phyloP scores from a whole-genome alignment of 2,113 vertebrate species.

The Callaeas wilsoni region DNA sequence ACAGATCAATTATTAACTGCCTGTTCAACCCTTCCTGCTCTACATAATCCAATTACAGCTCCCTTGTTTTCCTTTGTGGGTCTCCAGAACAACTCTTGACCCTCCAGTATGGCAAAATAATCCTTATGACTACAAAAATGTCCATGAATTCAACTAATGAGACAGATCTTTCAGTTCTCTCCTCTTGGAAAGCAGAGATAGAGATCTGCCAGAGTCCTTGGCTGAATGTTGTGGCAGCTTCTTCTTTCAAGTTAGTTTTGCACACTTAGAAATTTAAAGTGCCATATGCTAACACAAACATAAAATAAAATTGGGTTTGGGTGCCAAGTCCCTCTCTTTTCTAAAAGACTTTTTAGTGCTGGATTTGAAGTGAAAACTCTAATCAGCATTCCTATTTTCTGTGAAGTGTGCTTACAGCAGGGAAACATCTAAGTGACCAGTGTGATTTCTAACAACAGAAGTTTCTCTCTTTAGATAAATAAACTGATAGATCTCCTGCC shows the following conservation, averaged over 20 bases:
- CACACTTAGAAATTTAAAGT: not conserved
- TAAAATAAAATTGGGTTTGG: not conserved
- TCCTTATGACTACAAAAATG: not conserved
- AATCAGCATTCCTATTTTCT: not conserved
- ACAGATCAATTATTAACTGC: slow-evolving; percentile 19
- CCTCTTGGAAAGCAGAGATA: slow-evolving; percentile 8
- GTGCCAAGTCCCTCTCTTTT: not conserved
- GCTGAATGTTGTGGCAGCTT: not conserved
- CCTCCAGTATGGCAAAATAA: not conserved
- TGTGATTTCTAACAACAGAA: not conserved
- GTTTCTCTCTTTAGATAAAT: not conserved
- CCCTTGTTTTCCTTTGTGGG: not conserved
- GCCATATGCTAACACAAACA: not conserved
- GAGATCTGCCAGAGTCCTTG: slow-evolving; percentile 13
- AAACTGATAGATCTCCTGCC: not conserved
- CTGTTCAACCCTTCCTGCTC: slow-evolving; percentile 1
- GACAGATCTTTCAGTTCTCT: not conserved
- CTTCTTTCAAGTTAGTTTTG: not conserved
- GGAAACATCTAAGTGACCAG: not conserved
- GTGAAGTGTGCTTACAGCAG: not conserved
- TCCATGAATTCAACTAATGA: slow-evolving; percentile 37
- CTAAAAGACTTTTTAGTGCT: not conserved
- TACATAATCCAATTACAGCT: slow-evolving; percentile 7
- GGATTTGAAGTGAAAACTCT: not conserved
- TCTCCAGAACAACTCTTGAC: slow-evolving; percentile 21